Evolutionary conservation across 2,888 invertebrate genomes (phyloP).

Genomic region (Neocrepidodera transversa): DNA sequence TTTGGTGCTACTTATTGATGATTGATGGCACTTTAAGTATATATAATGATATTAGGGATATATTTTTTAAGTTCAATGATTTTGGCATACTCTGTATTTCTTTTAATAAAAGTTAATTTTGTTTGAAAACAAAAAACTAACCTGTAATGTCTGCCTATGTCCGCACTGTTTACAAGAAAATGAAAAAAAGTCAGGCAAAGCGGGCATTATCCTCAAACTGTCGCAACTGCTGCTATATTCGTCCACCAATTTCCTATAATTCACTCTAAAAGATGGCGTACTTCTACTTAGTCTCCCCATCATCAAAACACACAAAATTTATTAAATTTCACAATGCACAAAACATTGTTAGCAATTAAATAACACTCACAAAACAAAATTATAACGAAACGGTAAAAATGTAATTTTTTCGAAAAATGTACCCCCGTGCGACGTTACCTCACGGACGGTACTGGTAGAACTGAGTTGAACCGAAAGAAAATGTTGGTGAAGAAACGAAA

Average conservation of each 20-base stretch:
- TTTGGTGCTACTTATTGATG: no score
- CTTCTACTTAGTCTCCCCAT: slow-evolving; percentile 65
- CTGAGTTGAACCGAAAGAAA: slow-evolving; percentile 2
- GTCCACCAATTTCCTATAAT: slow-evolving; percentile 67
- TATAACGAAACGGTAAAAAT: no score
- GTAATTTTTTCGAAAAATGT: no score
- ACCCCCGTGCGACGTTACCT: no score
- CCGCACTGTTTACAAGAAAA: slow-evolving; percentile 69
- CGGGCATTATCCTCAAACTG: slow-evolving; percentile 61
- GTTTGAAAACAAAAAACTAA: slow-evolving; percentile 51
- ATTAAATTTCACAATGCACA: no score
- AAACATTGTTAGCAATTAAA: no score
- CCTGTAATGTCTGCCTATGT: slow-evolving; percentile 67
- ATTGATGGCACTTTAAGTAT: no score
- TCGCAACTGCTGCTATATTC: slow-evolving; percentile 60
- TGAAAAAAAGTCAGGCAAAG: slow-evolving; percentile 65
- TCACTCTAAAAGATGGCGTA: slow-evolving; percentile 62
- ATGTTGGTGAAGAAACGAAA: slow-evolving; percentile 22
- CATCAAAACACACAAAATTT: slow-evolving; percentile 19
- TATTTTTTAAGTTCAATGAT: no score
- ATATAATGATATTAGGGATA: no score
- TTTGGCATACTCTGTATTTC: no score
- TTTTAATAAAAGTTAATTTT: no score
- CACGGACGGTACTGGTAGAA: slow-evolving; percentile 16
- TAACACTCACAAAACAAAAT: no score